These are phyloP conservation scores for Drosophila paucipuncta DNA, from an alignment of 2,888 invertebrate species.

Conservation along the genomic window DNA sequence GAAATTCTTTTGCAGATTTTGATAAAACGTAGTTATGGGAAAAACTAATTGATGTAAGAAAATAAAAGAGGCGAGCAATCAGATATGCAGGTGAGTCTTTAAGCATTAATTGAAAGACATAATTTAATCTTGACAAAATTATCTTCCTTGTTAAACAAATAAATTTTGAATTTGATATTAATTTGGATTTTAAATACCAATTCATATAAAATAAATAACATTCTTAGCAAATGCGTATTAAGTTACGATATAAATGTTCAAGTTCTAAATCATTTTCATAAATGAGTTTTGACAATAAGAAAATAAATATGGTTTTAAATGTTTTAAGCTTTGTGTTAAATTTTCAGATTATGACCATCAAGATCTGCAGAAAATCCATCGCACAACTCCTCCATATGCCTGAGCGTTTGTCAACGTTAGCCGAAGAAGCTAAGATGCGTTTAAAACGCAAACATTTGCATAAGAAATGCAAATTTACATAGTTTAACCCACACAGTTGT, in stretches of 20 bases:
- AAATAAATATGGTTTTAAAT: neutral
- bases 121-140: neutral
- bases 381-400: conserved; percentile 11
- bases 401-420: conserved; percentile 27
- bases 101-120: neutral
- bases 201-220: neutral
- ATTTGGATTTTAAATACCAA: neutral
- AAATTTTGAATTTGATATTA: neutral
- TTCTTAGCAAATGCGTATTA: neutral
- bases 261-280: neutral
- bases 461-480: conserved; percentile 65
- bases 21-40: conserved; percentile 17
- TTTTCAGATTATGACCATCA: conserved; percentile 13
- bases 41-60: neutral
- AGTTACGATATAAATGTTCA: neutral
- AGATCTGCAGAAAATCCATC: neutral
- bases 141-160: neutral
- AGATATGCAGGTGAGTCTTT: neutral
- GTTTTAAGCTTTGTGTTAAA: conserved; percentile 4
- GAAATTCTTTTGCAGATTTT: conserved; percentile 18
- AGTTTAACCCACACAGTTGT: conserved; percentile 47
- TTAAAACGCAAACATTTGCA: conserved; percentile 63
- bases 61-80: neutral
- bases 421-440: conserved; percentile 29
- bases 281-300: neutral